Evolutionary conservation across 2,113 vertebrate species (phyloP).

Genomic region (Phalacrocorax aristotelis): DNA sequence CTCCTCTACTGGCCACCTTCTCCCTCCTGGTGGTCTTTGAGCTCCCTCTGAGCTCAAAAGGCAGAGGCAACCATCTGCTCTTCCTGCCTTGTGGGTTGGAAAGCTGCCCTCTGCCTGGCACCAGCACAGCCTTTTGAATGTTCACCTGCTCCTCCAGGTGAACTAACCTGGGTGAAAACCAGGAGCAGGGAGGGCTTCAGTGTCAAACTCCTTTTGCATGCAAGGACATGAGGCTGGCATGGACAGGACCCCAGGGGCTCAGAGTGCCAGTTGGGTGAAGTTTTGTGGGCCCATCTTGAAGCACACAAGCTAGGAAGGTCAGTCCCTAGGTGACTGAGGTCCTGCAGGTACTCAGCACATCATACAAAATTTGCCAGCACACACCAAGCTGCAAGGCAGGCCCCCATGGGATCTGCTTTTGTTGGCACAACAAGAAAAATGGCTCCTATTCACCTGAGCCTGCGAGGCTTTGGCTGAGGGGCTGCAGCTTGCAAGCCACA

Average conservation of each 20-base stretch:
- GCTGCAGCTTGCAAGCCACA: accelerated
- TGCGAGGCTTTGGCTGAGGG: not conserved
- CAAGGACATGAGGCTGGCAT: not conserved
- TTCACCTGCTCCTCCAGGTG: not conserved
- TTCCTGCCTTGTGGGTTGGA: not conserved
- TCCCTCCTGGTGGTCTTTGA: not conserved
- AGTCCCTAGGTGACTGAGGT: not conserved
- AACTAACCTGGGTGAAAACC: not conserved
- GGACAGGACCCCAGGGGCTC: not conserved
- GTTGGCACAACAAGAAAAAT: not conserved
- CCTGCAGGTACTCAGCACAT: not conserved
- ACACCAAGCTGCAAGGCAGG: not conserved
- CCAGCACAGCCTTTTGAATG: not conserved
- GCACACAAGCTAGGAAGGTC: not conserved
- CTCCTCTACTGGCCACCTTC: not conserved
- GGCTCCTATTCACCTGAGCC: not conserved
- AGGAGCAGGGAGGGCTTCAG: accelerated
- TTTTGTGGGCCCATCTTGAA: not conserved
- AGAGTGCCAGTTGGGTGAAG: accelerated
- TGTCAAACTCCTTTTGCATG: not conserved
- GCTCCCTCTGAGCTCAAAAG: not conserved
- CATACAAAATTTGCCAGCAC: accelerated
- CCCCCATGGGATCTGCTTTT: accelerated
- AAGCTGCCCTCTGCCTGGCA: not conserved
- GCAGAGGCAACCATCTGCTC: not conserved